Evolutionary conservation across 2,888 invertebrate genomes (phyloP).

Genomic region (Itoplectis maculator): DNA sequence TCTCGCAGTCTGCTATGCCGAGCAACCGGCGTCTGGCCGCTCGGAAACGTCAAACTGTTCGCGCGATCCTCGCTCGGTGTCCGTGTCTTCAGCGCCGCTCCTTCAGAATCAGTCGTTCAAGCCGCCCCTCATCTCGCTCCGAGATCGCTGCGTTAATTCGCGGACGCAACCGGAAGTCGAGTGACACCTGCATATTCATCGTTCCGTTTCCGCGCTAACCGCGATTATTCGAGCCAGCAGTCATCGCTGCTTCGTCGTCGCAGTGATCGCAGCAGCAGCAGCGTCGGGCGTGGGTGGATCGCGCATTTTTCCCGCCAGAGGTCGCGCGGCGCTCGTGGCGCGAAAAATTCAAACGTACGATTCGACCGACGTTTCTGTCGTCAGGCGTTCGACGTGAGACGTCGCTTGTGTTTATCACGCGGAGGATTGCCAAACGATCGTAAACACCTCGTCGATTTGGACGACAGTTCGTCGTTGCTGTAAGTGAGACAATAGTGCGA

Average conservation of each 20-base stretch:
- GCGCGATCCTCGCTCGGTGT: neutral
- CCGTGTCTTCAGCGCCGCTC: too few species aligned
- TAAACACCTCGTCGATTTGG: neutral
- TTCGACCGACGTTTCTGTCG: neutral
- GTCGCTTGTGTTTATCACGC: conserved; percentile 17
- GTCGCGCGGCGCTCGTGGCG: conserved; percentile 47
- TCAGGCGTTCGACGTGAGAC: neutral
- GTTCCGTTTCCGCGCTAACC: neutral
- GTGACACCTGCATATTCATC: conserved; percentile 3
- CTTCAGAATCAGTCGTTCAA: too few species aligned
- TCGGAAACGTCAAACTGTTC: conserved; percentile 55
- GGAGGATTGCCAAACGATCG: neutral
- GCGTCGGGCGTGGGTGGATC: conserved; percentile 27
- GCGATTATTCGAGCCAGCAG: conserved; percentile 9
- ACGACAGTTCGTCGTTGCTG: neutral
- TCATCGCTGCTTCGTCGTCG: conserved; percentile 21
- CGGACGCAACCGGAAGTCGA: neutral
- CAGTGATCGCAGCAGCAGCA: conserved; percentile 14
- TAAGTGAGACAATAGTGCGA: neutral
- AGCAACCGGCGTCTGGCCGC: conserved; percentile 58
- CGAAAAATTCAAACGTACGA: conserved; percentile 51
- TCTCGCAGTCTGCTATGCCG: conserved; percentile 60
- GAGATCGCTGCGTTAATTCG: neutral
- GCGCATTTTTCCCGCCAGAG: conserved; percentile 33
- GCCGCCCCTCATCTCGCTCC: too few species aligned